A percentile compares a stretch with the other conserved stretches of the same genome.
Evolutionary conservation across 2,113 vertebrate genomes (phyloP).

Genomic region (Solea solea): DNA sequence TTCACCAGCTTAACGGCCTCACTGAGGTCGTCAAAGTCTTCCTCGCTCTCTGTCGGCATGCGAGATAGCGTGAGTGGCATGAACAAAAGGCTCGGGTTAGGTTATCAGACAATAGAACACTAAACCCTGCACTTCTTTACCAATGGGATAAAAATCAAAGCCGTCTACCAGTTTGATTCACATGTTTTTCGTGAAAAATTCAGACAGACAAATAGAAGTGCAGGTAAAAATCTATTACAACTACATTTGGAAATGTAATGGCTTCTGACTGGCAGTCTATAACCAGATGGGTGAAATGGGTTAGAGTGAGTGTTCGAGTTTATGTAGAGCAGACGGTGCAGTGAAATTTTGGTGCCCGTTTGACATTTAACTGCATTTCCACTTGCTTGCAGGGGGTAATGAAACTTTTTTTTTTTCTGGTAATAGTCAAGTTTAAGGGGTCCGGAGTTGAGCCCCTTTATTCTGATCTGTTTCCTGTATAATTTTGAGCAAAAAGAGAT

Average conservation of each 20-base stretch:
- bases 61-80: neutral
- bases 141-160: neutral
- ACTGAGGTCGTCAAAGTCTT: conserved; percentile 86
- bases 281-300: conserved; percentile 27
- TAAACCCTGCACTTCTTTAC: neutral
- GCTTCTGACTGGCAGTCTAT: conserved; percentile 8
- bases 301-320: conserved; percentile 20
- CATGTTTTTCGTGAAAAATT: neutral
- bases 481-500: neutral
- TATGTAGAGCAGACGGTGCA: conserved; percentile 26
- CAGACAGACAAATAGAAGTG: conserved; percentile 1
- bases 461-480: neutral
- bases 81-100: neutral
- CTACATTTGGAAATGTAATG: conserved; percentile 15
- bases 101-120: neutral
- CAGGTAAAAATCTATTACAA: neutral
- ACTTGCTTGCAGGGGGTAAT: conserved; percentile 13
- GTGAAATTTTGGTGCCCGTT: conserved; percentile 21
- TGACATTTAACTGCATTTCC: conserved; percentile 30
- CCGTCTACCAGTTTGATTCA: neutral
- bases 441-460: neutral
- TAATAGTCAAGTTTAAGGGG: too few relatives aligned
- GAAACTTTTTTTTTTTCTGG: conserved; percentile 4
- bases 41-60: conserved; percentile 83
- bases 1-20: conserved; percentile 89